Conservation (phyloP, 2,113 vertebrate genomes). For the Morone saxatilis region DNA sequence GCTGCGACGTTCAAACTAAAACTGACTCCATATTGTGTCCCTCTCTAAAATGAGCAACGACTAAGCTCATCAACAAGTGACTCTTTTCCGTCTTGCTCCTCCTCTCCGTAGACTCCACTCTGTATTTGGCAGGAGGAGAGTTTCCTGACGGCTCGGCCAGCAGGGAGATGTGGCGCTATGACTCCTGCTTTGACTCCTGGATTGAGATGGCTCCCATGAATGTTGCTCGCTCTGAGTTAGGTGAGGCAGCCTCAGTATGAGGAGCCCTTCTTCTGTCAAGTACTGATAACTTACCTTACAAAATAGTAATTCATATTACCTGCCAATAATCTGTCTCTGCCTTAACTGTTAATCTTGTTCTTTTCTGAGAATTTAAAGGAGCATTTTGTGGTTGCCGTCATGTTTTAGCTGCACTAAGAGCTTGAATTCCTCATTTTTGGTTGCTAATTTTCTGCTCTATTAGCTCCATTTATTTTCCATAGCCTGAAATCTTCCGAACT, state of each 20-base stretch:
- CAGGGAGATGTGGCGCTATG: constrained; percentile 89
- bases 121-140: constrained; percentile 87
- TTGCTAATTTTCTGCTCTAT: too few relatives aligned
- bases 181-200: constrained; percentile 87
- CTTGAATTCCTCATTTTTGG: too few relatives aligned
- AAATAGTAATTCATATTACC: too few relatives aligned
- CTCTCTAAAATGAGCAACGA: background rate
- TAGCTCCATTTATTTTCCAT: too few relatives aligned
- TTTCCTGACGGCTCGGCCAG: constrained; percentile 88
- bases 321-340: too few relatives aligned
- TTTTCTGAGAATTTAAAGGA: too few relatives aligned
- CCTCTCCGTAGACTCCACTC: constrained; percentile 77
- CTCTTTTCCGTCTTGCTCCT: background rate
- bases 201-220: constrained; percentile 89
- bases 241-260: constrained; percentile 54
- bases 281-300: too few relatives aligned
- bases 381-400: too few relatives aligned
- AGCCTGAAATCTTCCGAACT: too few relatives aligned
- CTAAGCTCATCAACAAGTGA: background rate
- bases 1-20: background rate
- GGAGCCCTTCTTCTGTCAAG: too few relatives aligned
- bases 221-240: constrained; percentile 86
- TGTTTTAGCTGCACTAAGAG: too few relatives aligned
- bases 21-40: background rate
- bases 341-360: too few relatives aligned